Evolutionary conservation across 2,797 vertebrate genomes (phyloP).

Genomic region (Austrolebias charrua): DNA sequence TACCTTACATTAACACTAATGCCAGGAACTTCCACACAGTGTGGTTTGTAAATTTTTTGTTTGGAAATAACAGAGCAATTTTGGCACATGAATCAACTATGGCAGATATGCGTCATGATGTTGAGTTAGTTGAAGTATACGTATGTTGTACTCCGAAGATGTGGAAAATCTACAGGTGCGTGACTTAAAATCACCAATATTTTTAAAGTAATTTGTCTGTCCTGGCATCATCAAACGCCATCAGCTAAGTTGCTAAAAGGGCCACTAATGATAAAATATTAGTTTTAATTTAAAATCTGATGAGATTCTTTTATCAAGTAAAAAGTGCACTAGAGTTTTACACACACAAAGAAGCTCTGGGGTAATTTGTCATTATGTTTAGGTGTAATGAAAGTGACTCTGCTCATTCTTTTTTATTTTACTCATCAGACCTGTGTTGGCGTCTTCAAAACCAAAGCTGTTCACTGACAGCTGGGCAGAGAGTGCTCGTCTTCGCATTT

Average conservation of each 20-base stretch:
- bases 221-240: neutral
- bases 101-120: neutral
- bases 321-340: slow-evolving; percentile 22
- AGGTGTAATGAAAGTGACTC: slow-evolving; percentile 47
- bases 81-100: neutral
- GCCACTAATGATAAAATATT: slow-evolving; percentile 12
- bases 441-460: slow-evolving; percentile 60
- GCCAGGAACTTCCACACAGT: neutral
- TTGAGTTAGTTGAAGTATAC: neutral
- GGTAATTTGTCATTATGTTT: slow-evolving; percentile 49
- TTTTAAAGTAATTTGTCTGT: slow-evolving; percentile 17
- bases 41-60: slow-evolving; percentile 6
- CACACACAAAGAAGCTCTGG: slow-evolving; percentile 31
- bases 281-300: slow-evolving; percentile 12
- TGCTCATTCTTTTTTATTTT: slow-evolving; percentile 38
- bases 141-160: neutral
- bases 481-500: slow-evolving; percentile 70
- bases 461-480: slow-evolving; percentile 62
- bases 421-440: slow-evolving; percentile 47
- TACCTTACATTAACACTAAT: neutral
- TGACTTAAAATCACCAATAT: slow-evolving; percentile 9
- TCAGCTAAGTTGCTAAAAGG: neutral
- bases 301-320: slow-evolving; percentile 17
- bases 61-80: neutral
- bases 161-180: neutral